Percentiles rank a stretch among this genome's conserved stretches.
These are phyloP conservation scores for Hetaerina titia DNA, from an alignment of 2,888 invertebrate species.

Conservation along the genomic window DNA sequence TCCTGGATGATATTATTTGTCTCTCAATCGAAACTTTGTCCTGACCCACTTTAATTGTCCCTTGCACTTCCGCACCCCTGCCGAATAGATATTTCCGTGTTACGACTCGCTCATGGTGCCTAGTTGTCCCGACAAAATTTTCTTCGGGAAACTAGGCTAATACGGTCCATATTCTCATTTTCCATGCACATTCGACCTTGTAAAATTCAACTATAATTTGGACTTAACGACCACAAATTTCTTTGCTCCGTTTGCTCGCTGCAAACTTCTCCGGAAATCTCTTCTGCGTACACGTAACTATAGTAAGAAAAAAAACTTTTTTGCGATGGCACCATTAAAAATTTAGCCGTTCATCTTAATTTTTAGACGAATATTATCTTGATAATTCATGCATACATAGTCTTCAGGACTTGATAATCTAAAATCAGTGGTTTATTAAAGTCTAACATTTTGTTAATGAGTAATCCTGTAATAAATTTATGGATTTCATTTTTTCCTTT, in stretches of 20 bases:
- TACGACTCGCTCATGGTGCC: neutral
- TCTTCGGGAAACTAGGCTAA: neutral
- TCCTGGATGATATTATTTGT: neutral
- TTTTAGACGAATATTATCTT: no score
- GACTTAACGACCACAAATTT: neutral
- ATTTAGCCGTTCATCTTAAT: no score
- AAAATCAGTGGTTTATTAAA: no score
- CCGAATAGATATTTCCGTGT: neutral
- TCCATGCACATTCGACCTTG: neutral
- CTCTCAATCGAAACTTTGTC: neutral
- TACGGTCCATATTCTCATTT: neutral
- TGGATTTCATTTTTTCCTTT: no score
- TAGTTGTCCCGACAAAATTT: neutral
- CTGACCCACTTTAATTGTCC: constrained; percentile 3
- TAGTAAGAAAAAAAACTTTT: neutral
- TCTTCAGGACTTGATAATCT: no score
- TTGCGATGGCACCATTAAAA: no score
- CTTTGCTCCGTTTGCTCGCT: neutral
- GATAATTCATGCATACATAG: no score
- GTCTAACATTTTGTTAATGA: no score
- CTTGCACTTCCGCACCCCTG: neutral
- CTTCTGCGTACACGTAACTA: neutral
- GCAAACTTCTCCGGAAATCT: neutral
- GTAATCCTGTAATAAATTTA: no score
- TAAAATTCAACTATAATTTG: neutral